These are phyloP conservation scores for Pogoniulus pusillus DNA, from an alignment of 2,797 vertebrate genomes.

Conservation along the genomic window DNA sequence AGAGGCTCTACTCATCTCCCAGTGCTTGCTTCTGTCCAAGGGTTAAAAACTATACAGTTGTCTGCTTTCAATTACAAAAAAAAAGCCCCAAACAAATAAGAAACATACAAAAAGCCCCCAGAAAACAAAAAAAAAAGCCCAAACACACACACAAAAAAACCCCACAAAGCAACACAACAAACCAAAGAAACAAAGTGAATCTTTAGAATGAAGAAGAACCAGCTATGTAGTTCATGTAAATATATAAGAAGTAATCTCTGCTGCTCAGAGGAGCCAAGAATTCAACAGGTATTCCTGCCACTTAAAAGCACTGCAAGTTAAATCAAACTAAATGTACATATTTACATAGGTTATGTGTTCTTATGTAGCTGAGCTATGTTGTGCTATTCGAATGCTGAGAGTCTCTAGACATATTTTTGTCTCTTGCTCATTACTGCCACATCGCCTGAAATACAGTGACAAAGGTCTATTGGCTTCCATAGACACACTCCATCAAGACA, in stretches of 20 bases:
- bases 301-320: neutral
- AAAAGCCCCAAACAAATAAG: neutral
- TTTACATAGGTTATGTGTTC: neutral
- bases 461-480: constrained; percentile 13
- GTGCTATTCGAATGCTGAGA: neutral
- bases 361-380: neutral
- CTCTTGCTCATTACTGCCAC: neutral
- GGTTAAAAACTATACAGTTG: neutral
- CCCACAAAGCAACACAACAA: neutral
- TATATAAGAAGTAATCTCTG: neutral
- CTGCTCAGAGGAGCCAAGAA: neutral
- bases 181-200: neutral
- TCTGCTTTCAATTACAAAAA: neutral
- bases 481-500: neutral
- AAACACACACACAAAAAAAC: too few species aligned
- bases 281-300: neutral
- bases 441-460: neutral
- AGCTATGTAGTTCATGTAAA: neutral
- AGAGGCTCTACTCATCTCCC: neutral
- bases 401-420: neutral
- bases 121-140: too few species aligned
- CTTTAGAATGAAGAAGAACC: neutral
- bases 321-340: neutral
- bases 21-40: neutral
- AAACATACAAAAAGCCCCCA: too few species aligned